Evolutionary conservation across 2,113 vertebrate species (phyloP), one percentile per base, ranked within the genome.

Genomic region (Alexandromys fortis): DNA sequence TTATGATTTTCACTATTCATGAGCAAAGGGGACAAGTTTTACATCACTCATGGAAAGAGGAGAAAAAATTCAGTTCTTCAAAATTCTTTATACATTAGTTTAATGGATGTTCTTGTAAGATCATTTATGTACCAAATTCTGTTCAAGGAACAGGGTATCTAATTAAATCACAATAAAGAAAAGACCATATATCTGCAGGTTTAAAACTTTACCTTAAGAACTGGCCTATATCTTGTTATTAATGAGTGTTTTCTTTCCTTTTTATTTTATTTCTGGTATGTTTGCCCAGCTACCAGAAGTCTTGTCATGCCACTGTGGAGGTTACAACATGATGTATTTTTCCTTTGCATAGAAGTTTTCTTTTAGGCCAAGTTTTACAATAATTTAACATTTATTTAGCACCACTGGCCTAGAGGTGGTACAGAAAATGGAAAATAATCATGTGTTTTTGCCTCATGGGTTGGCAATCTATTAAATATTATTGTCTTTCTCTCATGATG

Each of bases 351-450:
- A 79, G 24, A 5, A 5, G 28, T 97, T 97, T 94, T 42, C 77
- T 96, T 97, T 90, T 45, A 86, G 86, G 75, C 35, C 30, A 95
- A 28, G 3, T 96, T 96, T 94, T 92, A 76, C 26, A 97, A 83
- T 95, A 94, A 94, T 94, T 97, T 97, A 95, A 49, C 61, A 95
- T 95, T 96, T 95, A 93, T 90, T 97, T 95, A 95, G 42, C 12
- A 95, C 78, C 75, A 79, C 11, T 90, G 61, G 63, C 86, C 38
- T 90, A 30, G 42, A 94, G 68, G 47, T 79, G 61, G 30, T 55
- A 89, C 21, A 94, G 47, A 83, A 95, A 94, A 94, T 90, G 61
- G 67, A 42, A 94, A 96, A 78, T 82, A 94, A 92, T 91, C 42
- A 94, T 58, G 35, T 19, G 13, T 12, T 94, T 95, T 92, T 96